A percentile compares a stretch with the other conserved stretches of the same genome.
These are phyloP conservation scores for Epinephelus malabaricus DNA, from an alignment of 2,797 vertebrate species.

Conservation along the genomic window DNA sequence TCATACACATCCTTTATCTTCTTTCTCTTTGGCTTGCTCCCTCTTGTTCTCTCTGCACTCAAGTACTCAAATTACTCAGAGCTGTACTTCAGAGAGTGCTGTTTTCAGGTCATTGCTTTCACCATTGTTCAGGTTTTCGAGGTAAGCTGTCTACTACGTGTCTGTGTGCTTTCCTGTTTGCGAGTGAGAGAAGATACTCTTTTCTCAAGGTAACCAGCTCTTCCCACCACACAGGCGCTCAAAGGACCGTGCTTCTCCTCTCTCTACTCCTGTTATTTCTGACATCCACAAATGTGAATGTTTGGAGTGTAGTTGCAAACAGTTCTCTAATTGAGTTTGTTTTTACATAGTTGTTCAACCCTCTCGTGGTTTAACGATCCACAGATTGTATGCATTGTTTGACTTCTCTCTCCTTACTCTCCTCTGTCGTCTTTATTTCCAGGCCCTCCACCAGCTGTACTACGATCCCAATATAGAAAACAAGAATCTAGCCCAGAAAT, in stretches of 20 bases:
- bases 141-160: conserved; percentile 39
- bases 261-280: conserved; percentile 17
- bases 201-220: conserved; percentile 35
- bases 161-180: conserved; percentile 17
- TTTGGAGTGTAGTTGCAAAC: not conserved
- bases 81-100: conserved; percentile 52
- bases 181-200: conserved; percentile 31
- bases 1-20: conserved; percentile 34
- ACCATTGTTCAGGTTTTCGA: conserved; percentile 52
- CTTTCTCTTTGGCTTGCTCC: conserved; percentile 29
- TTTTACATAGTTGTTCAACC: conserved; percentile 5
- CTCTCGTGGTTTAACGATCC: not conserved
- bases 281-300: conserved; percentile 22
- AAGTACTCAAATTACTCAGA: conserved; percentile 63
- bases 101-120: conserved; percentile 67
- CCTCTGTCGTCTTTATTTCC: conserved; percentile 42
- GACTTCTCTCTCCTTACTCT: conserved; percentile 3
- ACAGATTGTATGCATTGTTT: conserved; percentile 13
- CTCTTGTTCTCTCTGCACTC: conserved; percentile 42
- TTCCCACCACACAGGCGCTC: conserved; percentile 13
- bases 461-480: conserved; percentile 99
- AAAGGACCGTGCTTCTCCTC: conserved; percentile 20
- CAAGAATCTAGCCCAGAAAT: conserved; percentile 99
- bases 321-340: conserved; percentile 24
- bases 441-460: conserved; percentile 99